Conservation (phyloP, 2,888 invertebrate species). For the Leptarthrus brevirostris region DNA sequence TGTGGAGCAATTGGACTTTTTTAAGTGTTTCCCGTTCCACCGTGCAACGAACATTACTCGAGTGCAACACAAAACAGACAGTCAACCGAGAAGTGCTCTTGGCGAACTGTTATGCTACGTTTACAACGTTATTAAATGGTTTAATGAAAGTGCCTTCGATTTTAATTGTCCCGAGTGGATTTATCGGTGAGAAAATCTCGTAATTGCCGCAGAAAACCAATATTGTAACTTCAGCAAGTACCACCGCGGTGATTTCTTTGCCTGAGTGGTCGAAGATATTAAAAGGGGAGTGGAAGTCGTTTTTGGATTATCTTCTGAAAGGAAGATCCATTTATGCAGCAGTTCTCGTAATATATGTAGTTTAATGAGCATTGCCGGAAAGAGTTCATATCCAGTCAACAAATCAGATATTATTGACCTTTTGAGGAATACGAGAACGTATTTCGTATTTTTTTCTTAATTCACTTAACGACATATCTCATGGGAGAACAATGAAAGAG, state of each 20-base stretch:
- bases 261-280: background rate
- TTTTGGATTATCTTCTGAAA: background rate
- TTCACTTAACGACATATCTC: constrained; percentile 36
- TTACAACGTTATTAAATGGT: constrained; percentile 53
- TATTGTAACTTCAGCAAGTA: constrained; percentile 42
- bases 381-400: constrained; percentile 21
- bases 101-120: constrained; percentile 43
- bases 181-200: constrained; percentile 54
- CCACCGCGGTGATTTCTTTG: background rate
- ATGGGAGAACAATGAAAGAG: too few relatives aligned
- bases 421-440: constrained; percentile 34
- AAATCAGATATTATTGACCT: constrained; percentile 36
- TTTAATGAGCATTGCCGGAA: constrained; percentile 41
- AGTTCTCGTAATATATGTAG: constrained; percentile 36
- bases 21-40: constrained; percentile 49
- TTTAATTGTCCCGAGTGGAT: constrained; percentile 52
- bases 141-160: constrained; percentile 52
- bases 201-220: constrained; percentile 51
- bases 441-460: background rate
- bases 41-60: constrained; percentile 44
- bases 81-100: constrained; percentile 21
- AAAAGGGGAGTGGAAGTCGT: constrained; percentile 30
- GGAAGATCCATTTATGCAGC: constrained; percentile 22
- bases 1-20: constrained; percentile 42
- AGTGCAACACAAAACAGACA: constrained; percentile 21